phyloP scores from a whole-genome alignment of 2,113 vertebrate genomes.

The Hystrix brachyura region DNA sequence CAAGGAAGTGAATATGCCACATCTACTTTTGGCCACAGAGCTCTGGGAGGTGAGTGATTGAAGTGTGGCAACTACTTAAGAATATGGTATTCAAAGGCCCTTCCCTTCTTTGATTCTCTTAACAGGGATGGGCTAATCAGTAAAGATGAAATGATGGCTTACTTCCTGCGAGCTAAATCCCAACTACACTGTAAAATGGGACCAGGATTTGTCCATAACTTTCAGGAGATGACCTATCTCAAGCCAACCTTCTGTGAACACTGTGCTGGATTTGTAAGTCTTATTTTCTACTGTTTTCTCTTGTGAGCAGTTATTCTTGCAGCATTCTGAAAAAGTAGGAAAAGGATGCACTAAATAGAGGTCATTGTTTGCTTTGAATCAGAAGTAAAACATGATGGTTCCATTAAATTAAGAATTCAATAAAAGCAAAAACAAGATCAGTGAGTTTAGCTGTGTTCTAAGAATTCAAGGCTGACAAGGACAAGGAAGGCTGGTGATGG shows the following conservation, averaged over 20 bases:
- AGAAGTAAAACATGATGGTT: background rate
- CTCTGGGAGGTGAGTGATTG: background rate
- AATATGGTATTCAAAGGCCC: background rate
- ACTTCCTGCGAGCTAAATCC: conserved; percentile 97
- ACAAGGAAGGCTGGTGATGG: background rate
- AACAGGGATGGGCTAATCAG: conserved; percentile 97
- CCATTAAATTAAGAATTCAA: background rate
- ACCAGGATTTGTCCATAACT: conserved; percentile 97
- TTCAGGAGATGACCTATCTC: conserved; percentile 98
- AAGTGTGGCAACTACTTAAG: background rate
- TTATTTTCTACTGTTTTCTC: background rate
- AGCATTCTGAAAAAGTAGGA: background rate
- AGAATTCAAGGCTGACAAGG: background rate
- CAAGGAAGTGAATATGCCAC: background rate
- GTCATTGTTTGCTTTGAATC: background rate
- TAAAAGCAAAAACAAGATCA: conserved; percentile 15
- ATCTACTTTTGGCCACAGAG: background rate
- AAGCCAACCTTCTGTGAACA: conserved; percentile 99
- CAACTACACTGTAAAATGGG: conserved; percentile 98
- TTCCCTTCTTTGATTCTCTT: conserved; percentile 58
- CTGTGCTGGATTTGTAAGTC: conserved; percentile 98
- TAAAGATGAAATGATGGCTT: conserved; percentile 99
- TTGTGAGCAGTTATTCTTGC: background rate
- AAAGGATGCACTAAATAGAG: background rate
- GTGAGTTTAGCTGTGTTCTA: background rate